phyloP scores from a whole-genome alignment of 2,113 vertebrate species.

The Sebastes fasciatus region DNA sequence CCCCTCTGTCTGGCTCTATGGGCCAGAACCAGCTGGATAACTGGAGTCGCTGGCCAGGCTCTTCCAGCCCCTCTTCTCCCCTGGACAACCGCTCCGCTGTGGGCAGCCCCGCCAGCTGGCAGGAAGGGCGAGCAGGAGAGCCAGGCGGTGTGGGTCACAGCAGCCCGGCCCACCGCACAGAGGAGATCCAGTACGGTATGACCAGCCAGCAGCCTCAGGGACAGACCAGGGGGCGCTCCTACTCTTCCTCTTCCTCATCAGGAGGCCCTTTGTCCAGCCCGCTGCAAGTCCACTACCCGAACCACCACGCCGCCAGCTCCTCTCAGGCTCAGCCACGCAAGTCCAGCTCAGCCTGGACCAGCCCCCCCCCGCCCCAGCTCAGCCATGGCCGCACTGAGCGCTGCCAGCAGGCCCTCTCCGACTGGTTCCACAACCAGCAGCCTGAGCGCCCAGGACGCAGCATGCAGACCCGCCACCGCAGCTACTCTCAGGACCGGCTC shows the following conservation, averaged over 20 bases:
- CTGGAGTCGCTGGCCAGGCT: slow-evolving; percentile 82
- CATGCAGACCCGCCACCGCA: slow-evolving; percentile 90
- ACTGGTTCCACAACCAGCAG: slow-evolving; percentile 92
- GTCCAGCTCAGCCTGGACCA: slow-evolving; percentile 75
- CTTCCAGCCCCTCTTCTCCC: slow-evolving; percentile 81
- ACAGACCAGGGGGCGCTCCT: slow-evolving; percentile 80
- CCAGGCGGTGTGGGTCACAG: slow-evolving; percentile 81
- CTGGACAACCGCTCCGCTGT: slow-evolving; percentile 78
- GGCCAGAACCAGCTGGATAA: slow-evolving; percentile 85
- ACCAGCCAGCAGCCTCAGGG: slow-evolving; percentile 80
- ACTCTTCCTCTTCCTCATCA: slow-evolving; percentile 86
- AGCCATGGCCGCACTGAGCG: slow-evolving; percentile 64
- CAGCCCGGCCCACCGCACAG: slow-evolving; percentile 85
- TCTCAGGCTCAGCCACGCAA: slow-evolving; percentile 69
- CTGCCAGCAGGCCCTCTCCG: slow-evolving; percentile 91
- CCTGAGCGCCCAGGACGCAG: slow-evolving; percentile 84
- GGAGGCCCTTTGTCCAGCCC: slow-evolving; percentile 78
- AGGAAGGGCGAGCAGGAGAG: slow-evolving; percentile 72
- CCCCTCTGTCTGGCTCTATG: slow-evolving; percentile 72
- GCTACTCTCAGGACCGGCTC: slow-evolving; percentile 93
- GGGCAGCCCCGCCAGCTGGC: slow-evolving; percentile 77
- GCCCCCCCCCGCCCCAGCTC: slow-evolving; percentile 74
- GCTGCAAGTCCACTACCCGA: slow-evolving; percentile 77
- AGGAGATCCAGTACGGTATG: slow-evolving; percentile 86
- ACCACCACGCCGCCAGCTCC: slow-evolving; percentile 76